Conservation (phyloP, 2,113 vertebrate genomes). For the Excalfactoria chinensis region DNA sequence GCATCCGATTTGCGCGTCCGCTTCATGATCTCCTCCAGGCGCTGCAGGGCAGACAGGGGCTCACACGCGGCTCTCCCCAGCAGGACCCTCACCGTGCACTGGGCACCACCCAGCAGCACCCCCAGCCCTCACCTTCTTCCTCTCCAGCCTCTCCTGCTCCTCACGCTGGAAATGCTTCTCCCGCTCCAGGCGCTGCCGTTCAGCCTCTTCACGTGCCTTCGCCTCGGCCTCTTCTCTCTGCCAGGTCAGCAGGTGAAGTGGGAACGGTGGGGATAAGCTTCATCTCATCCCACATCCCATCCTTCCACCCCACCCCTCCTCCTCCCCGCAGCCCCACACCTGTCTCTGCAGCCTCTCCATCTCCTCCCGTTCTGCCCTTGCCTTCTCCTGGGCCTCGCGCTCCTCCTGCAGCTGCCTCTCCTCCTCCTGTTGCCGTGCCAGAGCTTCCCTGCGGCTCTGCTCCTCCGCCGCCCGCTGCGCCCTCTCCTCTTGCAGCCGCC, state of each 20-base stretch:
- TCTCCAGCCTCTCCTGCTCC: conserved; percentile 95
- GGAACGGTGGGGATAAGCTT: background rate
- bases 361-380: conserved; percentile 86
- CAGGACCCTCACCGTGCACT: background rate
- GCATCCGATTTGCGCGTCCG: conserved; percentile 91
- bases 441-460: conserved; percentile 80
- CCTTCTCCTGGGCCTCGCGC: conserved; percentile 80
- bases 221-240: conserved; percentile 92
- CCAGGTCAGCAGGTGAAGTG: accelerated
- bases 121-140: conserved; percentile 86
- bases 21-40: conserved; percentile 98
- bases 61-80: background rate
- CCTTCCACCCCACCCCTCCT: background rate
- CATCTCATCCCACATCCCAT: background rate
- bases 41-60: conserved; percentile 72
- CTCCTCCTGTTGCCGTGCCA: conserved; percentile 79
- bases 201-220: conserved; percentile 87
- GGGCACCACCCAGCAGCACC: background rate
- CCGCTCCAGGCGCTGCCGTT: conserved; percentile 90
- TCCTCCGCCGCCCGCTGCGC: conserved; percentile 84
- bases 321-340: conserved; percentile 56
- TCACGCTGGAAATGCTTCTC: conserved; percentile 98
- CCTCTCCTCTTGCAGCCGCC: conserved; percentile 80
- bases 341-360: conserved; percentile 91
- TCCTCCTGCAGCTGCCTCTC: conserved; percentile 75